Evolutionary conservation across 1,140 invertebrate genomes (phyloP).

Genomic region (Drosophila virilis): DNA sequence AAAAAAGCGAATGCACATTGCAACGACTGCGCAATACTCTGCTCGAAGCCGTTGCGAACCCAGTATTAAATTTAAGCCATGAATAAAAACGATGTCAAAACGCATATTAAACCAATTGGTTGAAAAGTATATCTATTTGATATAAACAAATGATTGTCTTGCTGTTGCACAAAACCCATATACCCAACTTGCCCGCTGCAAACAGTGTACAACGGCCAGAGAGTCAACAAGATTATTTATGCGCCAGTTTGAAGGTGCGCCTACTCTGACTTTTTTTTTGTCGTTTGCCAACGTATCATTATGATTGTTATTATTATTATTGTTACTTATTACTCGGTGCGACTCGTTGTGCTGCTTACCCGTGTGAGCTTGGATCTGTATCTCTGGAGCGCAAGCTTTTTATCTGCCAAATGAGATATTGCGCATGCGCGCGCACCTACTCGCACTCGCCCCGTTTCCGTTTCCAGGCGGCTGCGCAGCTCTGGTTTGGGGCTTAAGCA

Average conservation of each 20-base stretch:
- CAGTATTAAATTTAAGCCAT: no score
- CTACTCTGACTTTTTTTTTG: conserved; percentile 48
- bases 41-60: neutral
- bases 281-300: conserved; percentile 31
- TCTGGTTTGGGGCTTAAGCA: conserved; percentile 41
- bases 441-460: conserved; percentile 59
- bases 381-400: conserved; percentile 41
- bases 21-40: conserved; percentile 1
- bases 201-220: neutral
- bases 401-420: conserved; percentile 72
- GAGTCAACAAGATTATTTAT: conserved; percentile 63
- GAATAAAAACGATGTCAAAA: no score
- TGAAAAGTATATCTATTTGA: no score
- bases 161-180: neutral
- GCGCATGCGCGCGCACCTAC: conserved; percentile 61
- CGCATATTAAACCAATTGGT: no score
- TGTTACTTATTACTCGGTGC: conserved; percentile 47
- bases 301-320: conserved; percentile 52
- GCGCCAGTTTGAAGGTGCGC: conserved; percentile 59
- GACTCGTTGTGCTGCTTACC: conserved; percentile 19
- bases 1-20: conserved; percentile 21
- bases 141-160: no score
- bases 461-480: conserved; percentile 50
- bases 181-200: neutral
- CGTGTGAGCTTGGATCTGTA: conserved; percentile 46